These are phyloP conservation scores for Glaucomys volans DNA, from an alignment of 2,113 vertebrate genomes.

Conservation along the genomic window DNA sequence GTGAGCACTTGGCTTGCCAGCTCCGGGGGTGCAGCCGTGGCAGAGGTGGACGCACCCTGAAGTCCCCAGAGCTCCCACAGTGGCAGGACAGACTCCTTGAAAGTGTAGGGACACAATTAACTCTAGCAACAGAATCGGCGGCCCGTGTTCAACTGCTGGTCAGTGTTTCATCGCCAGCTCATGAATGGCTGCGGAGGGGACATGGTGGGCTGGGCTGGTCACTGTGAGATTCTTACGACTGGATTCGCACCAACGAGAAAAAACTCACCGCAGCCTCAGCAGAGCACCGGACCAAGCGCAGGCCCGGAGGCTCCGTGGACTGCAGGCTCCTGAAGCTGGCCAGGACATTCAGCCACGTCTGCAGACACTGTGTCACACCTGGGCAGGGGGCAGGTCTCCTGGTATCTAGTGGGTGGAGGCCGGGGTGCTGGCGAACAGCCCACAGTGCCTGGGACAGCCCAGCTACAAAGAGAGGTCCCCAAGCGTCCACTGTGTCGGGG, in stretches of 20 bases:
- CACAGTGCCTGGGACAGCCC: no score
- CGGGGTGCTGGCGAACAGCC: neutral
- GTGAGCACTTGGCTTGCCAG: neutral
- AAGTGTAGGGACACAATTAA: no score
- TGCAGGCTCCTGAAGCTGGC: neutral
- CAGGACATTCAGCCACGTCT: neutral
- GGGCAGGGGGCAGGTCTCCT: neutral
- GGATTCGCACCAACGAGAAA: conserved; percentile 43
- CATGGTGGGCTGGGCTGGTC: conserved; percentile 58
- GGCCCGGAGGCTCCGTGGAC: neutral
- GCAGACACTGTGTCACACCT: neutral
- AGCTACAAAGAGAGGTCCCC: no score
- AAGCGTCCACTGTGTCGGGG: neutral
- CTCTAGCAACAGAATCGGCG: no score
- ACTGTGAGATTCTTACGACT: conserved; percentile 71
- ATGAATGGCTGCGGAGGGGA: neutral
- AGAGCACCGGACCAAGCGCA: no score
- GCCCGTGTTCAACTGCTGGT: neutral
- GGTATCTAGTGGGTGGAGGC: neutral
- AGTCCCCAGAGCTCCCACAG: neutral
- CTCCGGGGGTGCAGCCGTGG: accelerated
- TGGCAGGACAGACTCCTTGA: neutral
- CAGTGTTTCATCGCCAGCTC: neutral
- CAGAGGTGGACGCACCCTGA: neutral
- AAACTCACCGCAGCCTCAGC: no score